A percentile compares a stretch with the other conserved stretches of the same genome.
phyloP scores from a whole-genome alignment of 2,888 invertebrate genomes.

The Camponotus fellah region DNA sequence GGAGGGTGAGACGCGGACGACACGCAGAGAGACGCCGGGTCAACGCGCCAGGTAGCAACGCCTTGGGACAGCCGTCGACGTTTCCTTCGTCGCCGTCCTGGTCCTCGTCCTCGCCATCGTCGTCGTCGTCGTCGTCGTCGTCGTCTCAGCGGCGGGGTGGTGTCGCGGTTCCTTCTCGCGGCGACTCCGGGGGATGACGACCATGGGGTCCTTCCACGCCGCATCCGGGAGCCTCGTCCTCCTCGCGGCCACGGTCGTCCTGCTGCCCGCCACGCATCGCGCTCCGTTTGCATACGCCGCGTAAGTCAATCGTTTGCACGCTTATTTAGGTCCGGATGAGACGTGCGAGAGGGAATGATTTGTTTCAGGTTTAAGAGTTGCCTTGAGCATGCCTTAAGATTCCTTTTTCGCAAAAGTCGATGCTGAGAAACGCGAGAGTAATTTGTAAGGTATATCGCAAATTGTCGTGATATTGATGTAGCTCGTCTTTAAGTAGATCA shows the following conservation, averaged over 20 bases:
- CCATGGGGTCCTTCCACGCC: conserved; percentile 83
- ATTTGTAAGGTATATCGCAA: background rate
- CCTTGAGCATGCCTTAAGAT: background rate
- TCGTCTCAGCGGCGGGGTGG: conserved; percentile 56
- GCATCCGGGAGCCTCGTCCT: conserved; percentile 87
- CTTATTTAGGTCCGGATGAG: background rate
- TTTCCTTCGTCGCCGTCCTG: conserved; percentile 69
- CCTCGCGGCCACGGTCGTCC: conserved; percentile 86
- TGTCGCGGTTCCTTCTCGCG: conserved; percentile 56
- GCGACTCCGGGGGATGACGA: conserved; percentile 64
- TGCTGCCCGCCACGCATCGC: conserved; percentile 88
- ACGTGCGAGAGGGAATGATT: background rate
- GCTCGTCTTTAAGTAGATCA: background rate
- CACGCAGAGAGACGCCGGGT: conserved; percentile 77
- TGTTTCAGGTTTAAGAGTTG: background rate
- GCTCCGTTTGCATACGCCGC: conserved; percentile 87
- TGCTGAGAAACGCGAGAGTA: background rate
- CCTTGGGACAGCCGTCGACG: conserved; percentile 75
- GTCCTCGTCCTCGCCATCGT: conserved; percentile 47
- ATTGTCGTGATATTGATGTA: background rate
- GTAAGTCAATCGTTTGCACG: conserved; percentile 86
- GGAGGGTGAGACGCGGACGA: conserved; percentile 77
- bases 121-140: conserved; percentile 49
- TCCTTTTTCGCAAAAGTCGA: background rate
- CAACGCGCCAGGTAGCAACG: conserved; percentile 78